Evolutionary conservation across 2,797 vertebrate genomes (phyloP).

Genomic region (Arctocebus calabarensis): DNA sequence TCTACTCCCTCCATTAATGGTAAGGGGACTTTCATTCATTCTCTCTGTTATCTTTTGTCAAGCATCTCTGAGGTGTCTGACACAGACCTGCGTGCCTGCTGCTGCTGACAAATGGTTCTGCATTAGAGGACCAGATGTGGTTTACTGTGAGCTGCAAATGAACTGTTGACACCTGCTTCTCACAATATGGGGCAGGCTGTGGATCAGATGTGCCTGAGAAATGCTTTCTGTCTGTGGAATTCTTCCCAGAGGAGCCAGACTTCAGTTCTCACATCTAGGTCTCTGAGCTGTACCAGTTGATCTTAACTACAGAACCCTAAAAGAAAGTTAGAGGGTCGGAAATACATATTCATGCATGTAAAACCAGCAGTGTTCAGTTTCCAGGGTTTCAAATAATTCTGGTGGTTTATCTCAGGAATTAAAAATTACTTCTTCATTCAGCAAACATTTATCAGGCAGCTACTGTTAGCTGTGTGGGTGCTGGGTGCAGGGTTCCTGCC

Average conservation of each 20-base stretch:
- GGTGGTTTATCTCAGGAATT: background rate
- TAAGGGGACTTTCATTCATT: background rate
- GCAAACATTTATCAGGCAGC: background rate
- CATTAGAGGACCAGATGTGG: background rate
- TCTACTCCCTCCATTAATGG: background rate
- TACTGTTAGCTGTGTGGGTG: background rate
- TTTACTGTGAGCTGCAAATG: background rate
- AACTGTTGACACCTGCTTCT: constrained; percentile 14
- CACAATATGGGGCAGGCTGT: background rate
- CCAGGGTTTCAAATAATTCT: background rate
- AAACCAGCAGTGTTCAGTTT: background rate
- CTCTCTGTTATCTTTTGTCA: background rate
- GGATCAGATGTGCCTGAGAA: background rate
- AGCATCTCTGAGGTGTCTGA: background rate
- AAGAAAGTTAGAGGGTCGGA: background rate
- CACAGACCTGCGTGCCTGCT: background rate
- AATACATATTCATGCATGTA: background rate
- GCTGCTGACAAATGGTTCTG: background rate
- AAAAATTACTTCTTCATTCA: background rate
- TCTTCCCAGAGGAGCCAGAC: background rate
- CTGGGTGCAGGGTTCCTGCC: background rate
- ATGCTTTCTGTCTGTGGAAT: background rate
- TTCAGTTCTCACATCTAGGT: background rate
- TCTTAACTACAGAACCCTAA: background rate
- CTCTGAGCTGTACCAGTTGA: background rate